Evolutionary conservation across 2,888 invertebrate genomes (phyloP).

Genomic region (Sphaerophoria rueppellii): DNA sequence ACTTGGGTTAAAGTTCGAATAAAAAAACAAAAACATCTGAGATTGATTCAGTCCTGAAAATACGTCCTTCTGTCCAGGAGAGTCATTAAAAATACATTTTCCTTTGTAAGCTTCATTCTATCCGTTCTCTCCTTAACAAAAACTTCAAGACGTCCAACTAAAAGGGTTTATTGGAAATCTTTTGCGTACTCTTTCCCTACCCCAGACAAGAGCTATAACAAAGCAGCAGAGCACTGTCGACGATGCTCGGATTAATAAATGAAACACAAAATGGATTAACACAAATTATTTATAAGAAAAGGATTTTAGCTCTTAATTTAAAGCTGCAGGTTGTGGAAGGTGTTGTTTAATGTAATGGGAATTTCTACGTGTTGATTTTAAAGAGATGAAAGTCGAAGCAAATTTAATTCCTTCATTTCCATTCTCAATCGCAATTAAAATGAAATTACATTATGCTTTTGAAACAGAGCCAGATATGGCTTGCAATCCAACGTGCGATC

Average conservation of each 20-base stretch:
- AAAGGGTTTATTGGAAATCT: slow-evolving; percentile 13
- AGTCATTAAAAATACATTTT: slow-evolving; percentile 34
- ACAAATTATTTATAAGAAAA: slow-evolving; percentile 7
- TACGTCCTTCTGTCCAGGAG: slow-evolving; percentile 5
- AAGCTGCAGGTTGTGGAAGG: background rate
- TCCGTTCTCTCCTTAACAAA: background rate
- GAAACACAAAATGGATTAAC: background rate
- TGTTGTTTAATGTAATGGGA: background rate
- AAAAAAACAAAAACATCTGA: background rate
- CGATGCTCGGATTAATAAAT: slow-evolving; percentile 9
- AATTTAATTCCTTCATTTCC: too few species aligned
- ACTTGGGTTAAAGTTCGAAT: background rate
- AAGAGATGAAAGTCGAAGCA: background rate
- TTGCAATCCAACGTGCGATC: too few species aligned
- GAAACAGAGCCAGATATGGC: too few species aligned
- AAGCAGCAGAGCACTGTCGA: background rate
- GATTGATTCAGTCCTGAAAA: slow-evolving; percentile 3
- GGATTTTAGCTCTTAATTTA: background rate
- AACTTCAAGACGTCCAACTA: background rate
- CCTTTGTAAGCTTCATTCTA: background rate
- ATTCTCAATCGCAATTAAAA: too few species aligned
- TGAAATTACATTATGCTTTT: too few species aligned
- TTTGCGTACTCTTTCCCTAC: background rate
- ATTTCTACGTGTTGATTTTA: background rate
- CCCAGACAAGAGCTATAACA: background rate